Evolutionary conservation across 2,797 vertebrate species (phyloP).

Genomic region (Tinamus major): DNA sequence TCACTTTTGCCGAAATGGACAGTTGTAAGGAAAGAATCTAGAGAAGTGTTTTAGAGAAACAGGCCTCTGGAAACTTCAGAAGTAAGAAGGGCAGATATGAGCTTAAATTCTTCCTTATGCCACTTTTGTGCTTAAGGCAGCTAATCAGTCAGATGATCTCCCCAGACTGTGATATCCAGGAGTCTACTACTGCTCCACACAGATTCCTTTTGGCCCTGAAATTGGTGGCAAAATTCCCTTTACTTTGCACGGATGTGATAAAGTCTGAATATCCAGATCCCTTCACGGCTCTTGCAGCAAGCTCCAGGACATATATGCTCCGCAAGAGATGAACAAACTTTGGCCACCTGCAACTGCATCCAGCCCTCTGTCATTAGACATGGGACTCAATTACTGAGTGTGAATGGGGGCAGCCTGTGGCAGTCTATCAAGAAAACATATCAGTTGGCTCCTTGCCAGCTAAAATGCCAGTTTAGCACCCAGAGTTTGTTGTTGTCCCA

Average conservation of each 20-base stretch:
- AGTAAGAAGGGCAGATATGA: not conserved
- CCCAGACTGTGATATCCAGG: not conserved
- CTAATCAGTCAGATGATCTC: not conserved
- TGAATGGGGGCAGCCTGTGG: no score
- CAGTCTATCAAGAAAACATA: not conserved
- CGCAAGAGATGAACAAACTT: not conserved
- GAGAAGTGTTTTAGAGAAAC: not conserved
- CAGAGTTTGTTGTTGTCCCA: not conserved
- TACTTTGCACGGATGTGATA: not conserved
- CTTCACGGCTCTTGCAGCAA: not conserved
- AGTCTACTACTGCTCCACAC: not conserved
- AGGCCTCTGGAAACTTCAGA: not conserved
- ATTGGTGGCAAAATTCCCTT: not conserved
- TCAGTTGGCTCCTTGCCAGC: not conserved
- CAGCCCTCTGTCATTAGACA: rapidly evolving
- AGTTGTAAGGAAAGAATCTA: not conserved
- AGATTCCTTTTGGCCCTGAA: not conserved
- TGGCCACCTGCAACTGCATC: not conserved
- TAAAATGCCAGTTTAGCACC: not conserved
- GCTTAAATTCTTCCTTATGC: not conserved
- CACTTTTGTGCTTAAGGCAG: not conserved
- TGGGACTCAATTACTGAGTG: not conserved
- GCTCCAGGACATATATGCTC: not conserved
- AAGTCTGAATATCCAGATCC: not conserved
- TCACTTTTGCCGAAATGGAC: not conserved